Evolutionary conservation across 1,140 invertebrate species (phyloP).

Genomic region (Diprion similis): DNA sequence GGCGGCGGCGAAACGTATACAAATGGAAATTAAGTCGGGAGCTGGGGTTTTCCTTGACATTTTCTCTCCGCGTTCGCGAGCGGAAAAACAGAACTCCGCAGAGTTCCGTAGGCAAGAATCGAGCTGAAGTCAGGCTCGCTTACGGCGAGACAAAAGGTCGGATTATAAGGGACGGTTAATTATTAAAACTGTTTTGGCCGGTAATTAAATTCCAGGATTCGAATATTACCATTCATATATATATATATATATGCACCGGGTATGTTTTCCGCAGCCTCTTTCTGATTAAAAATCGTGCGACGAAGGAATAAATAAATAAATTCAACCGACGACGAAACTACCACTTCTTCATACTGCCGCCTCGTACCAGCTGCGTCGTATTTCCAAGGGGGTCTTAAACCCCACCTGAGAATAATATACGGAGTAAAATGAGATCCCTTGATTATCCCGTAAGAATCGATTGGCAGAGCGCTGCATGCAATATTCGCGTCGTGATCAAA

Average conservation of each 20-base stretch:
- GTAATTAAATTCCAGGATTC: not conserved
- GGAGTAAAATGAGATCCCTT: no score
- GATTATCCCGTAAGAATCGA: no score
- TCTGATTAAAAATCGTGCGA: not conserved
- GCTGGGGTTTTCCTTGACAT: not conserved
- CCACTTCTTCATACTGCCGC: not conserved
- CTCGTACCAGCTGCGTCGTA: no score
- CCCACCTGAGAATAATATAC: no score
- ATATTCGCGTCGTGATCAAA: not conserved
- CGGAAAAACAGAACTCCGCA: not conserved
- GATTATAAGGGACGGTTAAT: conserved; percentile 1
- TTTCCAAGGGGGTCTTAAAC: no score
- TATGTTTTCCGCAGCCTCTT: no score
- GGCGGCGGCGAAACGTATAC: not conserved
- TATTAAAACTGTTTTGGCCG: not conserved
- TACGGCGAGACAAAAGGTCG: not conserved
- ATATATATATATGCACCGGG: not conserved
- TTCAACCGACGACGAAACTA: not conserved
- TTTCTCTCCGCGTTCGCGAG: not conserved
- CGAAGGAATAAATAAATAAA: not conserved
- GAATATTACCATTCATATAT: not conserved
- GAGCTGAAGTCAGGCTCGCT: not conserved
- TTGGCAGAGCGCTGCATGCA: no score
- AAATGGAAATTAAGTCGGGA: not conserved
- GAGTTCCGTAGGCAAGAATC: no score